Conservation (phyloP, 1,140 invertebrate genomes). For the Lysiphlebus fabarum region DNA sequence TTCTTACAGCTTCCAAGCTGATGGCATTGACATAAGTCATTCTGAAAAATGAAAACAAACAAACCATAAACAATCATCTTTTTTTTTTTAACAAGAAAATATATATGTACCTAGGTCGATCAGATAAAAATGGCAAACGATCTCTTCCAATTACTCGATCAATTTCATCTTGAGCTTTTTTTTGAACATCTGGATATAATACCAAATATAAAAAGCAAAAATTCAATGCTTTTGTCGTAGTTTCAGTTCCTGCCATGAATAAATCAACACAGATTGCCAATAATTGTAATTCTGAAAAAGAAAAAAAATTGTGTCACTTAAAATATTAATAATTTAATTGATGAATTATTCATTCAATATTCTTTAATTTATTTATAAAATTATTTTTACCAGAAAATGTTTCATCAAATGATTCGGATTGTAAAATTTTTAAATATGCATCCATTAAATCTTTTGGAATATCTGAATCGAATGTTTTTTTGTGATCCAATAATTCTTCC, state of each 20-base stretch:
- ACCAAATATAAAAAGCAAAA: conserved; percentile 78
- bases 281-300: conserved; percentile 63
- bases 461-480: conserved; percentile 61
- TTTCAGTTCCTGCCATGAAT: conserved; percentile 81
- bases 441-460: conserved; percentile 82
- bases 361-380: conserved; percentile 5
- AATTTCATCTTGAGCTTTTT: conserved; percentile 76
- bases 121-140: conserved; percentile 65
- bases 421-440: conserved; percentile 70
- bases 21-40: conserved; percentile 79
- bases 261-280: conserved; percentile 75
- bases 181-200: conserved; percentile 73
- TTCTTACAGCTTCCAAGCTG: conserved; percentile 70
- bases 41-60: conserved; percentile 53
- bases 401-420: conserved; percentile 45
- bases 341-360: conserved; percentile 9
- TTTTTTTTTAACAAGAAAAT: conserved; percentile 4
- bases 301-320: not conserved
- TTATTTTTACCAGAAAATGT: conserved; percentile 47
- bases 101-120: conserved; percentile 66
- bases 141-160: conserved; percentile 70
- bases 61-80: too few species aligned
- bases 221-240: conserved; percentile 72
- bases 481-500: conserved; percentile 72
- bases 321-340: not conserved